Conservation (phyloP, 2,797 vertebrate genomes). For the Choloepus didactylus region DNA sequence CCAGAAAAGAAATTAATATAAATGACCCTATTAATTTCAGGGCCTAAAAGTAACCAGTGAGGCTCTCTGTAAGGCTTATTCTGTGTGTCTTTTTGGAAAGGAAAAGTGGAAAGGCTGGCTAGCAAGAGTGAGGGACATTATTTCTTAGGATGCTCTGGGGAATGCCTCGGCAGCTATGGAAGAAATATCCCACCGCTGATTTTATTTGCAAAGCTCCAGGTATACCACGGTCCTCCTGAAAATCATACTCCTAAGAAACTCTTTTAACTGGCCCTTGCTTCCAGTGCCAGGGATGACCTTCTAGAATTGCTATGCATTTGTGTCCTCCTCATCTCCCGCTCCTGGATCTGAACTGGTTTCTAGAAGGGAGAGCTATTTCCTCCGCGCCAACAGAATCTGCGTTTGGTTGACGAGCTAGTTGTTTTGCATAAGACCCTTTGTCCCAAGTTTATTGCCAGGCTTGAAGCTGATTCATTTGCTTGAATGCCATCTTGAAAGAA, state of each 20-base stretch:
- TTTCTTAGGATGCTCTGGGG: slow-evolving; percentile 24
- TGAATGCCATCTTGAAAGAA: slow-evolving; percentile 18
- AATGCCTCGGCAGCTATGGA: neutral
- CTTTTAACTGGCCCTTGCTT: neutral
- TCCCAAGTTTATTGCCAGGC: neutral
- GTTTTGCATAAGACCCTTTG: neutral
- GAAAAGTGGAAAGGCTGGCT: neutral
- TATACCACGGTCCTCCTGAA: neutral
- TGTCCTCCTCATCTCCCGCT: neutral
- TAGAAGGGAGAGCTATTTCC: neutral
- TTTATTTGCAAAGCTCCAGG: neutral
- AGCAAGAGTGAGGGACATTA: neutral
- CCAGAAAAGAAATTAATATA: slow-evolving; percentile 30
- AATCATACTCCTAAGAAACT: neutral
- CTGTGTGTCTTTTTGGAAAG: neutral
- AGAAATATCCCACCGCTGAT: neutral
- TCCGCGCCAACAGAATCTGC: neutral
- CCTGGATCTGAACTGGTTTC: neutral
- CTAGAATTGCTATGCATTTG: neutral
- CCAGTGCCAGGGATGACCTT: neutral
- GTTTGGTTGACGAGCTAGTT: neutral
- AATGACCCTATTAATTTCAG: neutral
- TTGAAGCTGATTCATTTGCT: slow-evolving; percentile 45
- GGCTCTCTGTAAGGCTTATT: neutral
- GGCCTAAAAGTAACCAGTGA: neutral